Evolutionary conservation across 2,888 invertebrate species (phyloP).

Genomic region (Serripes groenlandicus): DNA sequence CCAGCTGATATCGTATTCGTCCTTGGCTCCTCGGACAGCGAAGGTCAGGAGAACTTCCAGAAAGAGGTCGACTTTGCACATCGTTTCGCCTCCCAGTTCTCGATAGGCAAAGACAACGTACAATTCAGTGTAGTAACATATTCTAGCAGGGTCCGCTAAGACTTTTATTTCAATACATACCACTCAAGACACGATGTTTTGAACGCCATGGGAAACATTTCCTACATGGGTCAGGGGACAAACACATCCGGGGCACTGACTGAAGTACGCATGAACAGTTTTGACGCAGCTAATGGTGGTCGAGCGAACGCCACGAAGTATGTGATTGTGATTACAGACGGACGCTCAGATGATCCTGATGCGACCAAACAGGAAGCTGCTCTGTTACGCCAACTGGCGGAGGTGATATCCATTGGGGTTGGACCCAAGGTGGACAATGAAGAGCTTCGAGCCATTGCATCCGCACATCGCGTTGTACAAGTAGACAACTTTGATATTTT

Average conservation of each 20-base stretch:
- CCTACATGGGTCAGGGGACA: constrained; percentile 68
- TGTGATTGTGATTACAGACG: constrained; percentile 75
- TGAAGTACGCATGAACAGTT: constrained; percentile 58
- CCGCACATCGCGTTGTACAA: constrained; percentile 44
- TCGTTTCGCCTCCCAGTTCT: constrained; percentile 64
- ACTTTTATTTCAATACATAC: constrained; percentile 69
- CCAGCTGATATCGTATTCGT: constrained; percentile 71
- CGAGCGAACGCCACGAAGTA: constrained; percentile 67
- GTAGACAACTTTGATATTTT: constrained; percentile 67
- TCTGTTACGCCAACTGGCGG: constrained; percentile 45
- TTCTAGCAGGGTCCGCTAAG: constrained; percentile 56
- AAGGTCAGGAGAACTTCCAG: constrained; percentile 67
- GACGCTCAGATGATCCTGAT: constrained; percentile 63
- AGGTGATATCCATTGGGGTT: constrained; percentile 67
- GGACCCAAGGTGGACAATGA: constrained; percentile 59
- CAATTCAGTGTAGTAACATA: constrained; percentile 69
- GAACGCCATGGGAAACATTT: constrained; percentile 66
- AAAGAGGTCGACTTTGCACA: constrained; percentile 68
- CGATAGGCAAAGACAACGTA: constrained; percentile 62
- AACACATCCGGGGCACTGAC: constrained; percentile 69
- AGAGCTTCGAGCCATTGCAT: constrained; percentile 61
- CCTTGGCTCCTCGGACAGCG: constrained; percentile 71
- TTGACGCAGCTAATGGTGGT: constrained; percentile 55
- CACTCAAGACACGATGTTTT: constrained; percentile 50
- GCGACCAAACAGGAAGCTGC: constrained; percentile 58